These are phyloP conservation scores for Cyaniris semiargus DNA, from an alignment of 2,888 invertebrate species.

Conservation along the genomic window DNA sequence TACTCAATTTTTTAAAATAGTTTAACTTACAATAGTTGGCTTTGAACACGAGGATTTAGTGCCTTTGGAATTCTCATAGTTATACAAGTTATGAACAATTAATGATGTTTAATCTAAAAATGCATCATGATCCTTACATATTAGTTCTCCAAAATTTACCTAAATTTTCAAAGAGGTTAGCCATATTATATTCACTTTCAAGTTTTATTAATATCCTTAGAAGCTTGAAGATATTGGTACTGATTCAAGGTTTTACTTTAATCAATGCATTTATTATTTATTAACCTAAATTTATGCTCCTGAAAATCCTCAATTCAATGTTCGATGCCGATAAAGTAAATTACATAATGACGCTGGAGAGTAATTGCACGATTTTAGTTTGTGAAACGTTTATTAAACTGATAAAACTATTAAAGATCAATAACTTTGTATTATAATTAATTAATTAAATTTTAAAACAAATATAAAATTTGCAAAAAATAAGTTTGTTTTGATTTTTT, in stretches of 20 bases:
- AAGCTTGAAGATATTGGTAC: neutral
- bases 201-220: neutral
- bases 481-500: neutral
- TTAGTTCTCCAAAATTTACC: slow-evolving; percentile 65
- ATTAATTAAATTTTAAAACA: neutral
- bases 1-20: slow-evolving; percentile 15
- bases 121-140: slow-evolving; percentile 54
- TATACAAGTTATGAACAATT: neutral
- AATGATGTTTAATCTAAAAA: neutral
- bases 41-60: slow-evolving; percentile 54
- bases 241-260: neutral
- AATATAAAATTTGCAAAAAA: neutral
- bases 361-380: neutral
- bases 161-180: slow-evolving; percentile 48
- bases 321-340: too few species aligned
- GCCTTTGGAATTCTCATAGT: slow-evolving; percentile 58
- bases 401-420: too few species aligned
- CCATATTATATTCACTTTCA: slow-evolving; percentile 21
- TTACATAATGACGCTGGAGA: neutral
- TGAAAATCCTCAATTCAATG: neutral
- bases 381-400: neutral
- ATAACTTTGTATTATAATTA: too few species aligned
- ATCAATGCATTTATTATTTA: neutral
- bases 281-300: neutral
- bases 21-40: slow-evolving; percentile 58